These are phyloP conservation scores for Polyergus mexicanus DNA, from an alignment of 1,140 invertebrate species.

Conservation along the genomic window DNA sequence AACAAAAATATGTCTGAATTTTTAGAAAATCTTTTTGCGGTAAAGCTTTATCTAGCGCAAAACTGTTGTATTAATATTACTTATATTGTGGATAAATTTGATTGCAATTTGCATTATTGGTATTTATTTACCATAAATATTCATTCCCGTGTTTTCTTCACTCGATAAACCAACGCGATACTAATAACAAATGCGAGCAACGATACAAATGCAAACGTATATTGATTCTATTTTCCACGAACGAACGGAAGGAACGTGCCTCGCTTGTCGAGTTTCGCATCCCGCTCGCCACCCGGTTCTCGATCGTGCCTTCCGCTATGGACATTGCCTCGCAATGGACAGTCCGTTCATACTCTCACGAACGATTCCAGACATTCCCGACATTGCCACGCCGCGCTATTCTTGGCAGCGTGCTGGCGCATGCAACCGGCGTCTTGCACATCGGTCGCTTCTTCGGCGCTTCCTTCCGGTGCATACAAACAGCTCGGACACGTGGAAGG, in stretches of 20 bases:
- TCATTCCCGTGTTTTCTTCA: background rate
- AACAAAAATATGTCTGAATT: no score
- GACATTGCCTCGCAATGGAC: conserved; percentile 38
- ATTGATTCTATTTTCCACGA: conserved; percentile 14
- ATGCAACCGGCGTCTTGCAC: conserved; percentile 69
- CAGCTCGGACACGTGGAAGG: conserved; percentile 73
- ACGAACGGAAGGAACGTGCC: conserved; percentile 47
- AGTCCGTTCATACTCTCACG: conserved; percentile 68
- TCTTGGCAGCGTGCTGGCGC: conserved; percentile 73
- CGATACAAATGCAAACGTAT: conserved; percentile 28
- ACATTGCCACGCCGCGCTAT: conserved; percentile 70
- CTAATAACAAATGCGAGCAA: conserved; percentile 11
- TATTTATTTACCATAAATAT: background rate
- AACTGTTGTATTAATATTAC: background rate
- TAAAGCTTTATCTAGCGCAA: no score
- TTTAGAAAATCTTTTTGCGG: no score
- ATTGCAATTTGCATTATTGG: background rate
- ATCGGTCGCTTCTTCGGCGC: conserved; percentile 55
- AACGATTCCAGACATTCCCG: conserved; percentile 75
- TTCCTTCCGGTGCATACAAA: conserved; percentile 77
- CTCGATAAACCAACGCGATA: background rate
- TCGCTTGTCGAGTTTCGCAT: conserved; percentile 24
- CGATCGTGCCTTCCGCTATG: conserved; percentile 50
- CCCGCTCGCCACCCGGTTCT: background rate
- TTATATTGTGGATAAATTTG: background rate